phyloP scores from a whole-genome alignment of 2,797 vertebrate genomes.

The Delichon dasypus region DNA sequence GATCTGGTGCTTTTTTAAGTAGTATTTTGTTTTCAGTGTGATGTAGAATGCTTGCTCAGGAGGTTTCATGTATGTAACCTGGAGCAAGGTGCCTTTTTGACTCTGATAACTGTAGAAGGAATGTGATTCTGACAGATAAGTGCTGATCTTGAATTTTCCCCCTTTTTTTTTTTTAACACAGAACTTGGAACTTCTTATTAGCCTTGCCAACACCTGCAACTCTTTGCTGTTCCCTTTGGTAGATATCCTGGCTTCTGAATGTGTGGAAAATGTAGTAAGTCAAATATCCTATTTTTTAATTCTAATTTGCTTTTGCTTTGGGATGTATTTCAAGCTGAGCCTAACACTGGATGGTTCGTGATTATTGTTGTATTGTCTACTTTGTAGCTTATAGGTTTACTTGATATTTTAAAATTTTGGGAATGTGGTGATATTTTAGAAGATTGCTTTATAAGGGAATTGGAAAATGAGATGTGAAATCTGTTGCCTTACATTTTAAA shows the following conservation, averaged over 20 bases:
- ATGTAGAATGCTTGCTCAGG: conserved; percentile 9
- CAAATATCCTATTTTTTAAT: not conserved
- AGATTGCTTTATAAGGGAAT: not conserved
- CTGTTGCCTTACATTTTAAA: not conserved
- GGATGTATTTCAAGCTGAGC: not conserved
- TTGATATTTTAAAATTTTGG: not conserved
- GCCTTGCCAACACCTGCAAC: not conserved
- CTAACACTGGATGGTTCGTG: not conserved
- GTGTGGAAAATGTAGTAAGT: conserved; percentile 51
- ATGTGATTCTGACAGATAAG: conserved; percentile 17
- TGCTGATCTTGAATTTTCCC: not conserved
- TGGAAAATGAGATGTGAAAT: not conserved
- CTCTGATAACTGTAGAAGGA: conserved; percentile 20
- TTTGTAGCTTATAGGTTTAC: not conserved
- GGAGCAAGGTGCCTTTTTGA: conserved; percentile 52
- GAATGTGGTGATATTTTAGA: not conserved
- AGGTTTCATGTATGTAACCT: not conserved
- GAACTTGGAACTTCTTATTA: not conserved
- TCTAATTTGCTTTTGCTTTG: not conserved
- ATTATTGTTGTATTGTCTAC: not conserved
- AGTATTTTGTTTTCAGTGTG: not conserved
- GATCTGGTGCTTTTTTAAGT: conserved; percentile 3
- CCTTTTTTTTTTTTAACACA: not conserved
- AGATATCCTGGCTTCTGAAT: not conserved
- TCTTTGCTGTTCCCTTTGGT: not conserved